These are phyloP conservation scores for Timema podura DNA, from an alignment of 2,888 invertebrate genomes.

Conservation along the genomic window DNA sequence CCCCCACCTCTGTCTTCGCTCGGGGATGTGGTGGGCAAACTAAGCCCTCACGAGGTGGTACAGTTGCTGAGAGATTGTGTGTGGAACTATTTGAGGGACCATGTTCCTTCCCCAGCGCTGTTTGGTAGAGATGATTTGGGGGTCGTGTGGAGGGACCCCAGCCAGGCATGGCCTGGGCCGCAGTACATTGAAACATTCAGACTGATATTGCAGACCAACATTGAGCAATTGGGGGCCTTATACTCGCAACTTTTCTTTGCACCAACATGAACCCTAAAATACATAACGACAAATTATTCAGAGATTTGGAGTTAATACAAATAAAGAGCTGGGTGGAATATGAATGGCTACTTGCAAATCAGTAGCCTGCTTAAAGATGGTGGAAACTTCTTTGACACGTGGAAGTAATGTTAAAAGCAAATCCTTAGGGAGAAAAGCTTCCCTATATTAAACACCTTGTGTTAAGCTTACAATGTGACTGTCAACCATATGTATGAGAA, in stretches of 20 bases:
- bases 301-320: too few species aligned
- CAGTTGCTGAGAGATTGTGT: conserved; percentile 78
- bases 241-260: conserved; percentile 22
- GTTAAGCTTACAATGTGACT: too few species aligned
- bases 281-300: too few species aligned
- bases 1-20: conserved; percentile 78
- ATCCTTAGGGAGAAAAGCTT: too few species aligned
- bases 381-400: too few species aligned
- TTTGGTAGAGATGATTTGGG: conserved; percentile 59
- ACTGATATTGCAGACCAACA: conserved; percentile 73
- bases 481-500: too few species aligned
- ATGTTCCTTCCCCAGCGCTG: conserved; percentile 80
- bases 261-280: too few species aligned
- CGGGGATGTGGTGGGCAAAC: conserved; percentile 66
- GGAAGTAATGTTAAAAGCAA: too few species aligned
- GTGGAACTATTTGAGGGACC: conserved; percentile 86
- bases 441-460: too few species aligned
- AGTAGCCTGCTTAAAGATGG: too few species aligned
- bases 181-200: conserved; percentile 77
- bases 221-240: conserved; percentile 49
- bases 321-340: too few species aligned
- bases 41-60: conserved; percentile 72
- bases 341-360: too few species aligned
- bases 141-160: conserved; percentile 67
- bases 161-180: conserved; percentile 63